Conservation (phyloP, 2,888 invertebrate species). For the Anorthoa munda region DNA sequence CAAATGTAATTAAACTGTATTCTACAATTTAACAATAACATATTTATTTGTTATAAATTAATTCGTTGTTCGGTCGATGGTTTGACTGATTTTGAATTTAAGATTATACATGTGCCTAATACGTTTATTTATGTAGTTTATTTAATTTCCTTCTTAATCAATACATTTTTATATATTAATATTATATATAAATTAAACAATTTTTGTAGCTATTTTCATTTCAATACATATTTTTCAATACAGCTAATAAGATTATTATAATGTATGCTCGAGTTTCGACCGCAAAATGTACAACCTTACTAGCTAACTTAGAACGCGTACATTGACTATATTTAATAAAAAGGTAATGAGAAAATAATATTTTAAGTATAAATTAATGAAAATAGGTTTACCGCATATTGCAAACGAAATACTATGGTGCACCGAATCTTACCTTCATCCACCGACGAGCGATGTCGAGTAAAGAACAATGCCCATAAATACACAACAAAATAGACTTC, state of each 20-base stretch:
- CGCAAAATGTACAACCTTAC: conserved; percentile 29
- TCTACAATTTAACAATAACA: background rate
- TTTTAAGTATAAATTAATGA: background rate
- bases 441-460: background rate
- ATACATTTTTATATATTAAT: background rate
- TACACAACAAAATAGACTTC: background rate
- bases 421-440: background rate
- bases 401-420: background rate
- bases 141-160: background rate
- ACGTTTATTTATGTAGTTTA: background rate
- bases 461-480: background rate
- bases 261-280: background rate
- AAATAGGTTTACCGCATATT: background rate
- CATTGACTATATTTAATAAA: background rate
- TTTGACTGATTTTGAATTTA: conserved; percentile 1
- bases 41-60: background rate
- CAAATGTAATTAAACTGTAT: background rate
- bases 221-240: background rate
- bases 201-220: conserved; percentile 14
- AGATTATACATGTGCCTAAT: background rate
- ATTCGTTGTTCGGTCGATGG: conserved; percentile 24
- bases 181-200: background rate
- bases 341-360: too few relatives aligned
- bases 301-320: conserved; percentile 5
- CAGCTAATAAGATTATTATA: background rate